These are phyloP conservation scores for Candidula unifasciata DNA, from an alignment of 2,888 invertebrate species.

Conservation along the genomic window DNA sequence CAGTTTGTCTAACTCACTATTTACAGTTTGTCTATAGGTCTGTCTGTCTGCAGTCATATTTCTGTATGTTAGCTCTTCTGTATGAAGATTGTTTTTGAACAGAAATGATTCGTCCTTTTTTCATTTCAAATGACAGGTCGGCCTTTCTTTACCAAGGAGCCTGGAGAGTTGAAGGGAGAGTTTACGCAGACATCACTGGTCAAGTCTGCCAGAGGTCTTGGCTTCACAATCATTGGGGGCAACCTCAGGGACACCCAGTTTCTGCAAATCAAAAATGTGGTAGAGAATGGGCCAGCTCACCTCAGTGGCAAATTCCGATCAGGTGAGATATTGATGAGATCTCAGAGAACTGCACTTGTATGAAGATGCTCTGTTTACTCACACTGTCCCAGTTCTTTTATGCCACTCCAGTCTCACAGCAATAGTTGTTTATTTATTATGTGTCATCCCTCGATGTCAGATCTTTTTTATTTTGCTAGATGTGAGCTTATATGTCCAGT, in stretches of 20 bases:
- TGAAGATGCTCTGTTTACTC: too few species aligned
- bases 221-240: slow-evolving; percentile 97
- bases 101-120: too few species aligned
- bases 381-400: too few species aligned
- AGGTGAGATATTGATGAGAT: slow-evolving; percentile 77
- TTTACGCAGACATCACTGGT: slow-evolving; percentile 90
- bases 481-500: too few species aligned
- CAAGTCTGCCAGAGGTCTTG: slow-evolving; percentile 94
- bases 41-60: neutral
- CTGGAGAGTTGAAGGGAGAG: slow-evolving; percentile 91
- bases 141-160: slow-evolving; percentile 88
- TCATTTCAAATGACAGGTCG: slow-evolving; percentile 11
- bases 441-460: too few species aligned
- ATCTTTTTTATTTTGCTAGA: too few species aligned
- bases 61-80: neutral
- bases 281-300: slow-evolving; percentile 98
- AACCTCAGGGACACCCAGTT: slow-evolving; percentile 92
- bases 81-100: too few species aligned
- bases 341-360: too few species aligned
- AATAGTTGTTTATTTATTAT: too few species aligned
- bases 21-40: too few species aligned
- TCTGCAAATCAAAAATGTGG: slow-evolving; percentile 85
- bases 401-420: too few species aligned
- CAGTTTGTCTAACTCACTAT: too few species aligned
- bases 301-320: slow-evolving; percentile 90